Evolutionary conservation across 53 echinoderm and acorn worm species (phyloP).

Genomic region (Antedon mediterranea): DNA sequence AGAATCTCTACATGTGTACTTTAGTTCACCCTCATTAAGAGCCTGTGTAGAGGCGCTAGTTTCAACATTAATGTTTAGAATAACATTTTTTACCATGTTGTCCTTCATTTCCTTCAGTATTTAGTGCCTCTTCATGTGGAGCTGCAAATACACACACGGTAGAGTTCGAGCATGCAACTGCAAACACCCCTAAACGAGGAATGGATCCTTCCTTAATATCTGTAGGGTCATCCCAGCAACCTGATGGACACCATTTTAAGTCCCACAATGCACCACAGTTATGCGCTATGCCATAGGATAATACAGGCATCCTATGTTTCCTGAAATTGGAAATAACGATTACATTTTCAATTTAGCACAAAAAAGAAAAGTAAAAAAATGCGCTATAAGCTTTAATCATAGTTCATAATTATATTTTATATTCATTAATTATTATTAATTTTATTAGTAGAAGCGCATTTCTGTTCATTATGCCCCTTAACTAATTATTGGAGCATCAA

Average conservation of each 20-base stretch:
- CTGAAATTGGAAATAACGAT: no score
- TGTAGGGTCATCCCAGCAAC: slow-evolving; percentile 23
- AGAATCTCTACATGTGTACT: no score
- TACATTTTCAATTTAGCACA: no score
- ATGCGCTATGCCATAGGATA: slow-evolving; percentile 22
- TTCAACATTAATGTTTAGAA: background rate
- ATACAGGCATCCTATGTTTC: background rate
- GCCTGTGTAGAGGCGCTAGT: no score
- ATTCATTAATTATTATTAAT: no score
- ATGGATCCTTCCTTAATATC: background rate
- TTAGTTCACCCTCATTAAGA: no score
- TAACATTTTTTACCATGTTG: background rate
- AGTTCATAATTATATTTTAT: no score
- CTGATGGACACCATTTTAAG: slow-evolving; percentile 46
- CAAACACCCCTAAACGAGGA: slow-evolving; percentile 29
- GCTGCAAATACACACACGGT: slow-evolving; percentile 19
- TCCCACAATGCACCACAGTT: slow-evolving; percentile 46
- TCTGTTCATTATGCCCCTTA: no score
- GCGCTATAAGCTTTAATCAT: no score
- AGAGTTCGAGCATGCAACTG: slow-evolving; percentile 37
- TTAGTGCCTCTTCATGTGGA: slow-evolving; percentile 8
- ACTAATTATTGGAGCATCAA: no score
- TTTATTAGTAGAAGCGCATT: no score
- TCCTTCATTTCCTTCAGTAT: background rate
- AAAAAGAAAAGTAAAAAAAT: no score